Percentiles rank a stretch among this genome's conserved stretches.
Conservation (phyloP, 1,140 invertebrate genomes). For the Anadara kagoshimensis region DNA sequence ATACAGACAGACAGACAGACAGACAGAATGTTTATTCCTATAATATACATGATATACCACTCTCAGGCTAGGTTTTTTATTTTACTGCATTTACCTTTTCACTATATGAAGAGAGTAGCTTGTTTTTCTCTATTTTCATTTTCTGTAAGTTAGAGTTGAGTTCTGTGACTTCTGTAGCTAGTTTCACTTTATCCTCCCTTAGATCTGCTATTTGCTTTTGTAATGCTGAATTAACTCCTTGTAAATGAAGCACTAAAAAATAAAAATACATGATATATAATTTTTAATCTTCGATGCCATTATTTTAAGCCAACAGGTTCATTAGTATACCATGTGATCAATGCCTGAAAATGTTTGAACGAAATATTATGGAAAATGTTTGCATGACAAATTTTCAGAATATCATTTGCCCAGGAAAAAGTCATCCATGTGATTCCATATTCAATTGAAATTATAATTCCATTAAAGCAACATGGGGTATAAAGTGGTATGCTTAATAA, state of each 20-base stretch:
- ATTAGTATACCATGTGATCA: too few relatives aligned
- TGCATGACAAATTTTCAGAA: background rate
- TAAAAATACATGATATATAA: slow-evolving; percentile 14
- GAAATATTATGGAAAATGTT: background rate
- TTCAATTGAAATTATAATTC: too few relatives aligned
- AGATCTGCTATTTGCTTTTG: slow-evolving; percentile 52
- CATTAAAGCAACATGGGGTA: too few relatives aligned
- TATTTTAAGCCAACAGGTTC: background rate
- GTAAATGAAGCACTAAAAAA: slow-evolving; percentile 58
- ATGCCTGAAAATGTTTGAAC: background rate
- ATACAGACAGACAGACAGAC: too few relatives aligned
- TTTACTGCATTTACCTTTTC: slow-evolving; percentile 64
- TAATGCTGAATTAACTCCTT: slow-evolving; percentile 52
- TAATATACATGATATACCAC: too few relatives aligned
- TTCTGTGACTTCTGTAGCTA: slow-evolving; percentile 48
- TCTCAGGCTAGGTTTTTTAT: too few relatives aligned
- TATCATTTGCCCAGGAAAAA: background rate
- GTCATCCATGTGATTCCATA: background rate
- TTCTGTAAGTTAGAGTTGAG: slow-evolving; percentile 51
- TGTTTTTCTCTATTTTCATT: slow-evolving; percentile 55
- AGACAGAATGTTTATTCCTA: too few relatives aligned
- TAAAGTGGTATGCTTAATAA: too few relatives aligned
- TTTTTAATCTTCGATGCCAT: background rate
- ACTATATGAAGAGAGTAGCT: slow-evolving; percentile 52
- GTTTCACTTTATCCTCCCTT: slow-evolving; percentile 43